These are phyloP conservation scores for Heterochromis multidens DNA, from an alignment of 2,113 vertebrate genomes.

Conservation along the genomic window DNA sequence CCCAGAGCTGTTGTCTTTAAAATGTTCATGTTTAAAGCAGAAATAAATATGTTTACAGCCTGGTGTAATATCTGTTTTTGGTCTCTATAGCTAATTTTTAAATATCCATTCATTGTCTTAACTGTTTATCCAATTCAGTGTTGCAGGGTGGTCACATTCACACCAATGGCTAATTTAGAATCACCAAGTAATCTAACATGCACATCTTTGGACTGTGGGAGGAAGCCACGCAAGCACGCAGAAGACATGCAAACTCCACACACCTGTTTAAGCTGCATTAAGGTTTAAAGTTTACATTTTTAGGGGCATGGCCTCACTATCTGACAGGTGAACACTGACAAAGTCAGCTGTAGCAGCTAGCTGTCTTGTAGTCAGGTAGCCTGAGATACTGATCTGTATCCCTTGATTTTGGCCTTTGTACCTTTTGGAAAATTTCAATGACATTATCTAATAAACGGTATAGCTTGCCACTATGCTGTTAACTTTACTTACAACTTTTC, in stretches of 20 bases:
- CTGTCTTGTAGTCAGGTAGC: background rate
- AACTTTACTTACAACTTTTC: too few species aligned
- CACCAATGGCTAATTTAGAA: background rate
- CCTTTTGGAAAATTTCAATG: background rate
- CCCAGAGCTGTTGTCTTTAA: background rate
- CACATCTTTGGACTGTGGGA: background rate
- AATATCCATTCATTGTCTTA: background rate
- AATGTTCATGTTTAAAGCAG: background rate
- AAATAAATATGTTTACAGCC: background rate
- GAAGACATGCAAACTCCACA: background rate
- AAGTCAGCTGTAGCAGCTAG: background rate
- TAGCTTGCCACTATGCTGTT: background rate
- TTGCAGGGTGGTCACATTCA: background rate
- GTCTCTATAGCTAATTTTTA: too few species aligned
- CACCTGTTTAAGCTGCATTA: too few species aligned
- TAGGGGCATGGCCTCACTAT: background rate
- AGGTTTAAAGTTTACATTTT: too few species aligned
- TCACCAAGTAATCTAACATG: background rate
- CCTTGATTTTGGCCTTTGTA: too few species aligned
- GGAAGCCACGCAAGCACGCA: background rate
- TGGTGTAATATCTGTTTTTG: too few species aligned
- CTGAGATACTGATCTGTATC: background rate
- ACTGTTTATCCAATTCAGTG: background rate
- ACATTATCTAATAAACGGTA: background rate
- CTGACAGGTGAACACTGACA: background rate